Evolutionary conservation across 2,888 invertebrate genomes (phyloP).

Genomic region (Polia nebulosa): DNA sequence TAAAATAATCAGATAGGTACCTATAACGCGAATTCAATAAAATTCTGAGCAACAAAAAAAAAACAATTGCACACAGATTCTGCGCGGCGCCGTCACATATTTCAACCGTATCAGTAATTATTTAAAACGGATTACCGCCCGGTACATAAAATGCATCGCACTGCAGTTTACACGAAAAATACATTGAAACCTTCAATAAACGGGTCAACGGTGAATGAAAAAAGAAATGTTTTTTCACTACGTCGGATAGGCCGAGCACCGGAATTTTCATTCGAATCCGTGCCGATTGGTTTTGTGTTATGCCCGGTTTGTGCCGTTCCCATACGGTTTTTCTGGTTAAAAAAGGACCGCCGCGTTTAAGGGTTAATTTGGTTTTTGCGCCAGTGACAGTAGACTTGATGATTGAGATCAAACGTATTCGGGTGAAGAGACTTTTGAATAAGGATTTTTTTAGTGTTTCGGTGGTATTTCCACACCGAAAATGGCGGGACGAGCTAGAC

Average conservation of each 20-base stretch:
- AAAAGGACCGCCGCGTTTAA: slow-evolving; percentile 25
- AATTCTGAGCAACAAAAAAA: slow-evolving; percentile 10
- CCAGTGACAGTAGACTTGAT: slow-evolving; percentile 1
- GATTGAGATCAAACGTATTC: not conserved
- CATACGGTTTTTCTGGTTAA: slow-evolving; percentile 23
- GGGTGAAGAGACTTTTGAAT: not conserved
- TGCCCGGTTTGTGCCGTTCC: slow-evolving; percentile 21
- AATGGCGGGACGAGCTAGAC: no score
- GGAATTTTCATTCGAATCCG: slow-evolving; percentile 66
- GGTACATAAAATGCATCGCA: slow-evolving; percentile 36
- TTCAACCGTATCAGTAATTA: slow-evolving; percentile 60
- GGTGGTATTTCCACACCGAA: no score
- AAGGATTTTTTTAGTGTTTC: no score
- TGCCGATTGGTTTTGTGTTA: slow-evolving; percentile 62
- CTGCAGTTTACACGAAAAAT: slow-evolving; percentile 66
- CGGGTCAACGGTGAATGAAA: slow-evolving; percentile 43
- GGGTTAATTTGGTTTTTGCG: slow-evolving; percentile 45
- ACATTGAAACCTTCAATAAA: slow-evolving; percentile 65
- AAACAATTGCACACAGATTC: slow-evolving; percentile 22
- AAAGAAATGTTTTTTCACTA: slow-evolving; percentile 30
- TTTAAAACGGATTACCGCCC: slow-evolving; percentile 53
- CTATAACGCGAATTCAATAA: slow-evolving; percentile 30
- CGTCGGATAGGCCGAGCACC: slow-evolving; percentile 37
- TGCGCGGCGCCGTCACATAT: slow-evolving; percentile 44
- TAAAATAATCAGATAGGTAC: slow-evolving; percentile 27